phyloP scores from a whole-genome alignment of 64 coral and sea anemone genomes.

The Pocillopora verrucosa region DNA sequence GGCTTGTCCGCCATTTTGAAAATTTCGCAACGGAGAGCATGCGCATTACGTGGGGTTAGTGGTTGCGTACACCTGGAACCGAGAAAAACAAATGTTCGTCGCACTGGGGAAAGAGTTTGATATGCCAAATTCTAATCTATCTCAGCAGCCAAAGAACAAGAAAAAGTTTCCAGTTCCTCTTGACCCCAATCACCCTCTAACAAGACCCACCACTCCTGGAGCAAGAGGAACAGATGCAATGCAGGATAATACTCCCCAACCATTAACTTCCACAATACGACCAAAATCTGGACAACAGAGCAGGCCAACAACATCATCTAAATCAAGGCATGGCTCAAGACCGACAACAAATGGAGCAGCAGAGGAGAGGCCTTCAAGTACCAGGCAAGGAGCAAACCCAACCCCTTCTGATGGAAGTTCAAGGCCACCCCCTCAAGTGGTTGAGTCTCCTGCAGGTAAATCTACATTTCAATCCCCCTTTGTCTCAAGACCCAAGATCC shows the following conservation, averaged over 20 bases:
- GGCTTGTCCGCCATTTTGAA: too few relatives aligned
- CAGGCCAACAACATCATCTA: conserved; percentile 26
- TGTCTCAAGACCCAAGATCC: conserved; percentile 49
- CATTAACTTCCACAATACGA: not conserved
- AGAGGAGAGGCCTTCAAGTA: conserved; percentile 9
- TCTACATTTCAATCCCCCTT: conserved; percentile 23
- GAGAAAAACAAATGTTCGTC: too few relatives aligned
- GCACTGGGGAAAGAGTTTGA: too few relatives aligned
- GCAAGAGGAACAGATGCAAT: conserved; percentile 33
- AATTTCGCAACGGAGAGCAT: too few relatives aligned
- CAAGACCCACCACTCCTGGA: conserved; percentile 83
- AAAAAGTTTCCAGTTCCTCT: conserved; percentile 59
- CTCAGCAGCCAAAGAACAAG: conserved; percentile 36
- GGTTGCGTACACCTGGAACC: too few relatives aligned
- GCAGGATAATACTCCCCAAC: conserved; percentile 12
- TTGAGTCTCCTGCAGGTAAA: not conserved
- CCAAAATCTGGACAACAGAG: not conserved
- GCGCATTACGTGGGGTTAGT: too few relatives aligned
- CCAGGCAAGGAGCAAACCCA: not conserved
- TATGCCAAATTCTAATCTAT: conserved; percentile 31
- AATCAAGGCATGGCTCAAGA: conserved; percentile 6
- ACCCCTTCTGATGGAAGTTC: not conserved
- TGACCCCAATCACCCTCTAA: conserved; percentile 73
- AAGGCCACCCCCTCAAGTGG: not conserved
- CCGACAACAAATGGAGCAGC: not conserved